Base-by-base conservation (phyloP, 2,888 invertebrate genomes). In the Agrotis puta region DNA sequence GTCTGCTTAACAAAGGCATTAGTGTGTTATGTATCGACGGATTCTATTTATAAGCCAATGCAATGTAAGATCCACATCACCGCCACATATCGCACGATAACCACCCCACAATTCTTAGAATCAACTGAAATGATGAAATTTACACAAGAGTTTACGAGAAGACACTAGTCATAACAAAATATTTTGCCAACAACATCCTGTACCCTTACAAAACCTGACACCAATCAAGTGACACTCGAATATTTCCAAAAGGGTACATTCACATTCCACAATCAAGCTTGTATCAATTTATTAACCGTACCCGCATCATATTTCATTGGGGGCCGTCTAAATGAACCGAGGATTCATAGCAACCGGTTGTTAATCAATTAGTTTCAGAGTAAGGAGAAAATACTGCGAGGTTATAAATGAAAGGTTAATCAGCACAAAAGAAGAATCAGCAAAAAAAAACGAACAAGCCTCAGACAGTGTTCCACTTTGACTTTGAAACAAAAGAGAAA, bases 161-260 rank as follows among this genome's bases (percentile, higher is more conserved):
- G 2, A 13, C 16, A 74, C 2, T 11, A 9, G 50, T 5, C n/a
- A 50, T 20, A 45, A 50, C 50, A 50, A 70, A 56, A 72, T 77
- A 33, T 53, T 75, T 20, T 33, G 20, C 18, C 20, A 51, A 51
- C 58, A 82, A 65, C 83, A 82, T 50, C 47, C 79, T 62, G 18
- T 79, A 73, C 0, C 6, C 47, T 24, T 24, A 43, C 33, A 48
- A 51, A 82, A 73, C 79, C 64, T 58, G 82, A 82, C 79, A 79
- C 59, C 68, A 57, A 76, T 83, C 67, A 57, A 48, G 47, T 39
- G 27, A 64, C 53, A 68, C 48, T 67, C 33, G 72, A 78, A 82
- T 77, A 63, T 67, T 56, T 69, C 53, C 58, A 61, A 79, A 74
- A 64, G n/a, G 59, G 57, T 68, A 39, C 81, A 33, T 59, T 61